Percentiles rank a stretch among this genome's conserved stretches.
phyloP scores from a whole-genome alignment of 1,140 invertebrate species.

The Drosophila dunni region DNA sequence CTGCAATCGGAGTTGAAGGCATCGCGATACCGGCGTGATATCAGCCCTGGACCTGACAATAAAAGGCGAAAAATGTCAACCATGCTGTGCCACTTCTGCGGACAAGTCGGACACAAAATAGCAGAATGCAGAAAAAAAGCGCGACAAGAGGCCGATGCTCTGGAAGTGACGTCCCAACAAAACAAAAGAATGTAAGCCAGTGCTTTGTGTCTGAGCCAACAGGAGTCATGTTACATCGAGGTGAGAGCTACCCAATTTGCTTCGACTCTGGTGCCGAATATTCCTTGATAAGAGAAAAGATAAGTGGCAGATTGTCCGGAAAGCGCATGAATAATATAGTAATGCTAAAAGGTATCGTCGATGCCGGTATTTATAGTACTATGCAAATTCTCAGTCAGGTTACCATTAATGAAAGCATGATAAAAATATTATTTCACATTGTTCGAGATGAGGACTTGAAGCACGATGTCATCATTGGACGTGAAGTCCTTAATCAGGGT shows the following conservation, averaged over 20 bases:
- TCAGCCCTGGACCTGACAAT: neutral
- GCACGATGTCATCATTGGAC: constrained; percentile 5
- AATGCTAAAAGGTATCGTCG: constrained; percentile 5
- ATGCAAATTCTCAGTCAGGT: too few relatives aligned
- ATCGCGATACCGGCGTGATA: neutral
- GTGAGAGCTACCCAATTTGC: constrained; percentile 13
- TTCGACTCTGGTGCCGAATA: constrained; percentile 16
- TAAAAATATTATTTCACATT: constrained; percentile 25
- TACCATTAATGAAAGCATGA: too few relatives aligned
- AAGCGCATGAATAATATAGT: constrained; percentile 6
- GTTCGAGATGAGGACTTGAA: constrained; percentile 23
- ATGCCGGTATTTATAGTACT: constrained; percentile 4
- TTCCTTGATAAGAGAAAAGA: neutral
- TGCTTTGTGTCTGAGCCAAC: constrained; percentile 14
- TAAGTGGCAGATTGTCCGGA: neutral
- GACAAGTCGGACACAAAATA: constrained; percentile 29
- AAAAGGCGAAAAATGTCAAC: constrained; percentile 26
- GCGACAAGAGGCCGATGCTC: constrained; percentile 19
- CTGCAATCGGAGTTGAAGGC: constrained; percentile 25
- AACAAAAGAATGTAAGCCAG: neutral
- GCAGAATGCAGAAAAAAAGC: constrained; percentile 24
- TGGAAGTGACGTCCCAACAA: neutral
- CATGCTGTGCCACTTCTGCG: constrained; percentile 31
- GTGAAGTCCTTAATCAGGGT: too few relatives aligned
- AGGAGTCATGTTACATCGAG: constrained; percentile 15